Evolutionary conservation across 2,888 invertebrate genomes (phyloP).

Genomic region (Campaea margaritaria): DNA sequence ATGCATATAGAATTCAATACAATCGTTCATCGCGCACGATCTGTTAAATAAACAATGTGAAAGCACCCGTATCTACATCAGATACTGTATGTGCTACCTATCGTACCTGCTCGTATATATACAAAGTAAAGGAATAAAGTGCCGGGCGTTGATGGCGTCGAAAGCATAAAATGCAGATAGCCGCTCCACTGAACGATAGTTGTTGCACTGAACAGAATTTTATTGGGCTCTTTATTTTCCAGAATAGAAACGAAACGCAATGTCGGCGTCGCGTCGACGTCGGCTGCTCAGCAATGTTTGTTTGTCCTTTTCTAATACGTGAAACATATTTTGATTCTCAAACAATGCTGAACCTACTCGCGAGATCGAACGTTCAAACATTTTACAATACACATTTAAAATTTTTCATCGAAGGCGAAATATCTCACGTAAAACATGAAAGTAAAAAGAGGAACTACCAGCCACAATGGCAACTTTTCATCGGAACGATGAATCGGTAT

Average conservation of each 20-base stretch:
- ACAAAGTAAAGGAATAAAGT: slow-evolving; percentile 72
- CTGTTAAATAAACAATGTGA: slow-evolving; percentile 67
- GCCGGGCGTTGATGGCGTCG: slow-evolving; percentile 59
- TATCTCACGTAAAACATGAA: slow-evolving; percentile 42
- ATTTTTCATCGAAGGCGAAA: slow-evolving; percentile 40
- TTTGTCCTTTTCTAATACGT: slow-evolving; percentile 37
- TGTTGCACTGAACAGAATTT: slow-evolving; percentile 68
- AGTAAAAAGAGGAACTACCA: slow-evolving; percentile 1
- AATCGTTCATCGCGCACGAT: slow-evolving; percentile 56
- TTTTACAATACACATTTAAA: slow-evolving; percentile 31
- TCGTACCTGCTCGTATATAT: slow-evolving; percentile 44
- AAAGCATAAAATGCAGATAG: slow-evolving; percentile 78
- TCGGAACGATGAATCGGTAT: slow-evolving; percentile 39
- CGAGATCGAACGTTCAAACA: slow-evolving; percentile 19
- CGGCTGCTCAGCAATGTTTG: slow-evolving; percentile 43
- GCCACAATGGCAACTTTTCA: slow-evolving; percentile 30
- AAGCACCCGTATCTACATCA: slow-evolving; percentile 51
- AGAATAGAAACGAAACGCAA: slow-evolving; percentile 36
- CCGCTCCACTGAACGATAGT: slow-evolving; percentile 69
- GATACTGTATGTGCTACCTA: slow-evolving; percentile 35
- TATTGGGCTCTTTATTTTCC: slow-evolving; percentile 61
- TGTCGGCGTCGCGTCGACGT: slow-evolving; percentile 18
- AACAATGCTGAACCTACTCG: slow-evolving; percentile 24
- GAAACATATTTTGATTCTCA: slow-evolving; percentile 37
- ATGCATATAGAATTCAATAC: slow-evolving; percentile 59